phyloP scores from a whole-genome alignment of 2,888 invertebrate genomes.

The Drosophila kambysellisi region DNA sequence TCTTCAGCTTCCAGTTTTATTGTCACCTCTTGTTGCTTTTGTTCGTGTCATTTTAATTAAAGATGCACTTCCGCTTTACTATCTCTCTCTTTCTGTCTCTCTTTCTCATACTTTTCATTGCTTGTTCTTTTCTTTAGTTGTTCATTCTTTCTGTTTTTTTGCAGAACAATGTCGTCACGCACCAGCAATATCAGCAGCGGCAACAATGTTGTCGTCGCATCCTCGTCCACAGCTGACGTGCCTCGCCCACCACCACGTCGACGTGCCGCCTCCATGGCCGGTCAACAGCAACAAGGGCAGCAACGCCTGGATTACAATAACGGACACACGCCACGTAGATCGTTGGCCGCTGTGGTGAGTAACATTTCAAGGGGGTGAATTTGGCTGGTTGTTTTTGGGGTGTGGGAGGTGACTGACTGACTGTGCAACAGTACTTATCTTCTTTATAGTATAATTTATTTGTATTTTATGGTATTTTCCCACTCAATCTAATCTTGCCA shows the following conservation, averaged over 20 bases:
- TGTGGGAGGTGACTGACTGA: background rate
- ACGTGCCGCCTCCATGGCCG: constrained; percentile 82
- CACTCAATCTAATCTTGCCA: constrained; percentile 64
- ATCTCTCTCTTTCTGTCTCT: constrained; percentile 26
- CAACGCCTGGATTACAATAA: constrained; percentile 72
- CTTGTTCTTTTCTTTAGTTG: constrained; percentile 32
- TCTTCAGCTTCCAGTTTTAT: constrained; percentile 50
- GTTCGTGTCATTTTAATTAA: constrained; percentile 54
- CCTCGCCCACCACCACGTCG: constrained; percentile 84
- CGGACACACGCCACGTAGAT: constrained; percentile 82
- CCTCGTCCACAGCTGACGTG: constrained; percentile 63
- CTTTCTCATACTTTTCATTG: constrained; percentile 40
- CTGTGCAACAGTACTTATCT: constrained; percentile 43
- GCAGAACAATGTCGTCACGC: constrained; percentile 65
- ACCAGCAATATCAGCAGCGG: constrained; percentile 54
- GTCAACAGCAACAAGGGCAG: constrained; percentile 74
- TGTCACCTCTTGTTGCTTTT: constrained; percentile 48
- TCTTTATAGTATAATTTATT: constrained; percentile 20
- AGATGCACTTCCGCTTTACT: constrained; percentile 64
- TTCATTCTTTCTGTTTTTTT: constrained; percentile 5
- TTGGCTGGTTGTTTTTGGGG: background rate
- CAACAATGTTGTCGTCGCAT: constrained; percentile 29
- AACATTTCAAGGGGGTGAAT: background rate
- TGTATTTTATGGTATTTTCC: constrained; percentile 45
- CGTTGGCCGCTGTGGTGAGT: constrained; percentile 83